These are phyloP conservation scores for Gasterosteus nipponicus DNA, from an alignment of 2,113 vertebrate species.

Conservation along the genomic window DNA sequence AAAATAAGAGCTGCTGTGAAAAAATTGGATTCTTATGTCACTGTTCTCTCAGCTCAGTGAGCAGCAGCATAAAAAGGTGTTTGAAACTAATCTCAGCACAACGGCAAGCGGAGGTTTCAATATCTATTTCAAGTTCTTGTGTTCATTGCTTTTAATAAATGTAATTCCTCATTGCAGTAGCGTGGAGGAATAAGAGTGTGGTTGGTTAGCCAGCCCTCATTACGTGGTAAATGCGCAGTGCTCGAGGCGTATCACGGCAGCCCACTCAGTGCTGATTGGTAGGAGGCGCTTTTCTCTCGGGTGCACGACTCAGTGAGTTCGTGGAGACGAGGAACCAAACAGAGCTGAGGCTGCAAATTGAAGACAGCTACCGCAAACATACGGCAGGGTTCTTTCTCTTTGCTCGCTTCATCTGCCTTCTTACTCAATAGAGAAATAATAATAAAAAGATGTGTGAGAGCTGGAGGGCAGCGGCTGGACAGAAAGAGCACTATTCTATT, in stretches of 20 bases:
- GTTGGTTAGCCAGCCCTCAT: constrained; percentile 51
- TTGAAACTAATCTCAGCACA: background rate
- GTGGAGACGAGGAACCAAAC: constrained; percentile 28
- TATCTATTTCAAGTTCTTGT: background rate
- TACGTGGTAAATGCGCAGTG: constrained; percentile 51
- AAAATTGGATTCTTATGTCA: background rate
- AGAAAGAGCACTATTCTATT: background rate
- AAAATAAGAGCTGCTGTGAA: background rate
- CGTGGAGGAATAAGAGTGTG: constrained; percentile 3
- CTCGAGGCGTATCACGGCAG: constrained; percentile 41
- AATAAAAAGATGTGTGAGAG: constrained; percentile 1
- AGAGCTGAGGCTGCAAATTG: constrained; percentile 45
- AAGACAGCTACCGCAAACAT: constrained; percentile 53
- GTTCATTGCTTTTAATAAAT: constrained; percentile 9
- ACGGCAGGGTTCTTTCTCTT: background rate
- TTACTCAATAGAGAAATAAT: constrained; percentile 9
- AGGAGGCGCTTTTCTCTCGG: constrained; percentile 40
- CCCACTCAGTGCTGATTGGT: constrained; percentile 57
- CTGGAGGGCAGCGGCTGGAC: background rate
- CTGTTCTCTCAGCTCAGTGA: constrained; percentile 4
- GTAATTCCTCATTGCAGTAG: constrained; percentile 37
- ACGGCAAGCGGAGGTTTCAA: background rate
- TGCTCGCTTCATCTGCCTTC: background rate
- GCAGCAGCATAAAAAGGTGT: background rate
- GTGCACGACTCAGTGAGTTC: constrained; percentile 44